Base-by-base conservation (phyloP, 1,140 invertebrate species). In the Andricus grossulariae region DNA sequence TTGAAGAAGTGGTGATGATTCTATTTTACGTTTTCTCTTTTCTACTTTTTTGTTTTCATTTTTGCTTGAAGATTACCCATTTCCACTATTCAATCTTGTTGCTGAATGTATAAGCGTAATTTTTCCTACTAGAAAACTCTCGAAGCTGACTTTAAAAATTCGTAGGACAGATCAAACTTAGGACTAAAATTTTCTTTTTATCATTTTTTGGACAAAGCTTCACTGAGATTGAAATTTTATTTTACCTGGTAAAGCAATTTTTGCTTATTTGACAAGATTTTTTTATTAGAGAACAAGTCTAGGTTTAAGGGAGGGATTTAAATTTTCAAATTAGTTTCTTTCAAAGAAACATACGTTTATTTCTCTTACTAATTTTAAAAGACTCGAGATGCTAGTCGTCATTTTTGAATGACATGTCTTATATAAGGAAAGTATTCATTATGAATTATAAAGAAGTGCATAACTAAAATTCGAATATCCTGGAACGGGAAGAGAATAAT, bases 281-380 rank as follows among this genome's bases (percentile, higher is more conserved):
- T 18, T 54, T 10, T n/a, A 54, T 10, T 54, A 2, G n/a, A 6
- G 16, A n/a, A n/a, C n/a, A 18, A 18, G 16, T 54, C 52, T 18
- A 54, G 16, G 16, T 18, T 54, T 54, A 54, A 18, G 18, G 8
- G 18, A 83, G 81, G 82, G 71, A 84, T 83, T 2, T 70, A 75
- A 70, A 70, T 18, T 52, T 52, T 70, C 13, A 70, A 45, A 50
- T 18, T 10, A 54, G 18, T 18, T n/a, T 54, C n/a, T 66, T 32
- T 13, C 13, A 54, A 32, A 13, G 25, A 73, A 54, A 52, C 19
- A 2, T 16, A 55, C 18, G 19, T 52, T 21, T 45, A 45, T 73
- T 66, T 66, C 25, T 39, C 21, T 73, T 51, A 73, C 32, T 21
- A 55, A 73, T 73, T 73, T 73, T 73, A 52, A 73, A 55, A 73